Evolutionary conservation across 2,797 vertebrate species (phyloP), one percentile per base, ranked within the genome.

Genomic region (Epinephelus coioides): DNA sequence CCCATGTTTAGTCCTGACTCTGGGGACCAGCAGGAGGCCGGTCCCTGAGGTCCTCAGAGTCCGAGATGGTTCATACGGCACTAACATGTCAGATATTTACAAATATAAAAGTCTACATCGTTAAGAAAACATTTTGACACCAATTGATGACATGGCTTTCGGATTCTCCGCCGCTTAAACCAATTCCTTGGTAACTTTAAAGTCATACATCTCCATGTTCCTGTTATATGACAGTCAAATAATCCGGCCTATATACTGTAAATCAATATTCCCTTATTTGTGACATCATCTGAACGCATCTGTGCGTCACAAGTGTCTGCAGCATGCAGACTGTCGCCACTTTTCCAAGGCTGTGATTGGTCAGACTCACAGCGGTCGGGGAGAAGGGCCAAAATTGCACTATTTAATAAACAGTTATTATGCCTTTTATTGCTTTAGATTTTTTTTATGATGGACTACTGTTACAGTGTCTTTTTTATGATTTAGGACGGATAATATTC

Each of bases 201-300:
- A 5, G 5, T 30, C 6, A 5, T 14, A 25, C 11, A 55, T 54
- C 5, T 46, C 15, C 0, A 40, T 12, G 18, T 4, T 18, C 3
- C 3, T 0, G 6, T 23, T 13, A 27, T 19, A n/a, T 13, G 2
- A 50, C 6, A 23, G 8, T 60, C 2, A 53, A 51, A 49, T 19
- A 18, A 3, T 21, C 18, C 1, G 2, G 50, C 47, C 46, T 12
- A 18, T 21, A 55, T 44, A n/a, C 2, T 4, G 1, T 14, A 2
- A 0, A 0, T 17, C 2, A 38, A 5, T 14, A 34, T 71, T 18
- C 7, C 69, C 5, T 4, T 64, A 13, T 75, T 59, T 59, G 8
- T 2, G 12, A 23, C 4, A 51, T 23, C 10, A 18, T 5, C 0
- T 76, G 76, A 84, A 86, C 11, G 73, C 59, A 77, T 61, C 79